phyloP scores from a whole-genome alignment of 2,888 invertebrate species.

The Latheticus oryzae region DNA sequence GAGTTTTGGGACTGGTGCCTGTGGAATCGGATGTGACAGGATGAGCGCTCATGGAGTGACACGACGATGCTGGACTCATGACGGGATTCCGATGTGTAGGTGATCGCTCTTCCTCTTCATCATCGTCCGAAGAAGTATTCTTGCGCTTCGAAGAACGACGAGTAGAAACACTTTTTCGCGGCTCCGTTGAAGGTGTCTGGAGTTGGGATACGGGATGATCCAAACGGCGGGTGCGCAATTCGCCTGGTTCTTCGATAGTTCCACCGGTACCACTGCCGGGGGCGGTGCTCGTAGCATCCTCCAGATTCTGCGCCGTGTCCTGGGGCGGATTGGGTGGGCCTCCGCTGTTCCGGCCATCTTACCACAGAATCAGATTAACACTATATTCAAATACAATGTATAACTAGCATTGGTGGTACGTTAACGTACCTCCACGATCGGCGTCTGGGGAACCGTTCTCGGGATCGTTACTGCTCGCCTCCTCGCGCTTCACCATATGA shows the following conservation, averaged over 20 bases:
- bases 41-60: constrained; percentile 72
- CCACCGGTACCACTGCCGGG: constrained; percentile 50
- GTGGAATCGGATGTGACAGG: constrained; percentile 64
- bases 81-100: constrained; percentile 62
- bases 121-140: constrained; percentile 69
- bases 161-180: constrained; percentile 57
- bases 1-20: constrained; percentile 65
- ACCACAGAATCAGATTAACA: constrained; percentile 60
- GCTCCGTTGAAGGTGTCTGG: constrained; percentile 59
- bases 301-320: constrained; percentile 59
- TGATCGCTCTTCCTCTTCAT: constrained; percentile 66
- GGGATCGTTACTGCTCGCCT: constrained; percentile 79
- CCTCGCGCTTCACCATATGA: constrained; percentile 86
- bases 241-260: constrained; percentile 61
- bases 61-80: constrained; percentile 73
- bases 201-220: constrained; percentile 68
- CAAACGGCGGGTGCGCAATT: constrained; percentile 67
- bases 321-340: constrained; percentile 68
- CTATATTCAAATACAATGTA: constrained; percentile 58
- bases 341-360: constrained; percentile 71
- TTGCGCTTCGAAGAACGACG: constrained; percentile 74
- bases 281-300: constrained; percentile 57
- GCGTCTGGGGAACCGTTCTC: constrained; percentile 91
- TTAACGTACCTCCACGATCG: constrained; percentile 75
- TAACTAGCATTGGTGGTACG: constrained; percentile 63